Evolutionary conservation across 1,140 invertebrate genomes (phyloP).

Genomic region (Lordiphosa collinella): DNA sequence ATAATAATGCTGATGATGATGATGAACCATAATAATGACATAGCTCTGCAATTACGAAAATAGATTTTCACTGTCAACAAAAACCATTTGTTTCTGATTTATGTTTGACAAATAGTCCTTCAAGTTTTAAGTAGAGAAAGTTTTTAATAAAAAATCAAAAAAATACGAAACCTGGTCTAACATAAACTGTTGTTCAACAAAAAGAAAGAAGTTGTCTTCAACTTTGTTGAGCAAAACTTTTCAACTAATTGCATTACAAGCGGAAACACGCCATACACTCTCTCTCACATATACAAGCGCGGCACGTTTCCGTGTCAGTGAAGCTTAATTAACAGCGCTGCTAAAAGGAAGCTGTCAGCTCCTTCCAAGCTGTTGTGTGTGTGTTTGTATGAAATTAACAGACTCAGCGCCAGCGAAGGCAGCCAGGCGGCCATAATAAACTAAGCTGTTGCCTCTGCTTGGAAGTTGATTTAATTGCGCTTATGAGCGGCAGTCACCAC

Average conservation of each 20-base stretch:
- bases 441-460: slow-evolving; percentile 36
- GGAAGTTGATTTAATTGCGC: slow-evolving; percentile 59
- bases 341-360: slow-evolving; percentile 26
- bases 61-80: not conserved
- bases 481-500: slow-evolving; percentile 37
- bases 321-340: slow-evolving; percentile 66
- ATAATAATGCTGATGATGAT: slow-evolving; percentile 10
- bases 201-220: slow-evolving; percentile 24
- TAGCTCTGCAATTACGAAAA: not conserved
- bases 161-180: slow-evolving; percentile 8
- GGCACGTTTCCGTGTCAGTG: slow-evolving; percentile 56
- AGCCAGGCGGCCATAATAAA: slow-evolving; percentile 49
- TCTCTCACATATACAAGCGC: slow-evolving; percentile 10
- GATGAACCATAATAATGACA: slow-evolving; percentile 3
- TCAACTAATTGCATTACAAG: slow-evolving; percentile 76
- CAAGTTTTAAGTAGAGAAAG: not conserved
- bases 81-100: slow-evolving; percentile 1
- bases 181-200: slow-evolving; percentile 42
- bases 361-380: not conserved
- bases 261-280: slow-evolving; percentile 55
- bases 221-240: slow-evolving; percentile 59
- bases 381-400: slow-evolving; percentile 24
- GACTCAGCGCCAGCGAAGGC: slow-evolving; percentile 3
- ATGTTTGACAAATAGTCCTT: slow-evolving; percentile 1
- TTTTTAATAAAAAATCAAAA: not conserved